These are phyloP conservation scores for Cebus imitator DNA, from an alignment of 2,113 vertebrate genomes.

Conservation along the genomic window DNA sequence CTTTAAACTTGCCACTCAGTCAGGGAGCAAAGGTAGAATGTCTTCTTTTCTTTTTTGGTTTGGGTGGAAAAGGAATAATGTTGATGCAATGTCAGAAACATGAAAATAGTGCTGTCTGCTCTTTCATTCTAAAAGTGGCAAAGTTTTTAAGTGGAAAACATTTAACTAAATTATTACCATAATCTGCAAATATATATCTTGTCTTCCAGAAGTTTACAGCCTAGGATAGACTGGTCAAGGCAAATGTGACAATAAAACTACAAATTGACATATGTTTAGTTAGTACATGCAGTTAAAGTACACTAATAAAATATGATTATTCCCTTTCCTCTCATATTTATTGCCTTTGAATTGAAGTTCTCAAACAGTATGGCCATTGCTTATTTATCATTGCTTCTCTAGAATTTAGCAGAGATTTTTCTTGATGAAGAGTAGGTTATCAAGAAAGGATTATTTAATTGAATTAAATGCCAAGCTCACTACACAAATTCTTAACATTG, in stretches of 20 bases:
- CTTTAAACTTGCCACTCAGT: not conserved
- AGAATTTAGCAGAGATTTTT: not conserved
- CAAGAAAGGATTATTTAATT: not conserved
- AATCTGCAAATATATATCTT: not conserved
- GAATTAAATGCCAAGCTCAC: not conserved
- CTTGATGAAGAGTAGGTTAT: not conserved
- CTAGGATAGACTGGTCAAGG: not conserved
- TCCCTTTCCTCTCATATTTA: not conserved
- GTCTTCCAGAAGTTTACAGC: not conserved
- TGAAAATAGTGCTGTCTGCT: not conserved
- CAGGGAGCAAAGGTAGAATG: not conserved
- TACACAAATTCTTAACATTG: not conserved
- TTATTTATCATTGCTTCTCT: not conserved
- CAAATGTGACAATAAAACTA: not conserved
- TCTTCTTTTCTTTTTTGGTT: not conserved
- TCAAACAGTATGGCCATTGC: not conserved
- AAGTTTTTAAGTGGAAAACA: not conserved
- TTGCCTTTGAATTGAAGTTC: not conserved
- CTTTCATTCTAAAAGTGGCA: not conserved
- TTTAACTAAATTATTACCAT: not conserved
- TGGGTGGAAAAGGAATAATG: not conserved
- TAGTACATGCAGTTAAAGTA: not conserved
- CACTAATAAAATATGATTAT: not conserved
- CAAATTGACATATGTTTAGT: not conserved
- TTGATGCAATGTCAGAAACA: not conserved